Percentiles rank a stretch among this genome's conserved stretches.
Evolutionary conservation across 2,888 invertebrate species (phyloP).

Genomic region (Lacanobia wlatinum): DNA sequence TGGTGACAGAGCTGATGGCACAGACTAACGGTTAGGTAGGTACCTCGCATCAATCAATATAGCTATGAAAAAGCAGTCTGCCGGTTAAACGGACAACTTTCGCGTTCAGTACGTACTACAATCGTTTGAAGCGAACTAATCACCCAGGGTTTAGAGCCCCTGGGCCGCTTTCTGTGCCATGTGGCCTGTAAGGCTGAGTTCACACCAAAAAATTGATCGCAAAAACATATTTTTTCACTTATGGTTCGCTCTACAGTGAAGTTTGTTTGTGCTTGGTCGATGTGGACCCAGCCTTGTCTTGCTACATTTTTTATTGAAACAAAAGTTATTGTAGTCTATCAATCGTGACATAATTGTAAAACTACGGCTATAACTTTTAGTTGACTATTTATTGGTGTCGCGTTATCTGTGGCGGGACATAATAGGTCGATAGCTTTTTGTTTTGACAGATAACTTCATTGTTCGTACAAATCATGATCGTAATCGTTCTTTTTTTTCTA

Average conservation of each 20-base stretch:
- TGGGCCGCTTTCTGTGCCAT: constrained; percentile 64
- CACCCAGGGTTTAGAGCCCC: constrained; percentile 62
- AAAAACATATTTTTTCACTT: constrained; percentile 5
- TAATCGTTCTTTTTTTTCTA: constrained; percentile 2
- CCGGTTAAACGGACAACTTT: constrained; percentile 80
- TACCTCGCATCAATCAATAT: constrained; percentile 79
- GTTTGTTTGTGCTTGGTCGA: neutral
- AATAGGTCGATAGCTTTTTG: constrained; percentile 35
- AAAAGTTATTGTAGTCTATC: constrained; percentile 52
- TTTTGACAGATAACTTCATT: constrained; percentile 32
- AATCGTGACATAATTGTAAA: constrained; percentile 60
- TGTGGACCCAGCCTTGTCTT: constrained; percentile 9
- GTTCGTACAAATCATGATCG: constrained; percentile 18
- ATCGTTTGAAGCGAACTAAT: constrained; percentile 68
- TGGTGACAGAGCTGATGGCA: constrained; percentile 71
- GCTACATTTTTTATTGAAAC: constrained; percentile 49
- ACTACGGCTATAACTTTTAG: constrained; percentile 47
- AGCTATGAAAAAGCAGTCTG: constrained; percentile 80
- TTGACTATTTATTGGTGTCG: constrained; percentile 48
- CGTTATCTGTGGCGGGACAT: constrained; percentile 46
- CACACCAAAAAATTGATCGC: constrained; percentile 21
- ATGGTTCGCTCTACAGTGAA: neutral
- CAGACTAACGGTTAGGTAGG: constrained; percentile 58
- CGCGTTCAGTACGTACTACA: constrained; percentile 77
- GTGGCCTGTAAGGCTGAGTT: constrained; percentile 22